A percentile compares a stretch with the other conserved stretches of the same genome.
Evolutionary conservation across 1,140 invertebrate genomes (phyloP).

Genomic region (Bombus vancouverensis): DNA sequence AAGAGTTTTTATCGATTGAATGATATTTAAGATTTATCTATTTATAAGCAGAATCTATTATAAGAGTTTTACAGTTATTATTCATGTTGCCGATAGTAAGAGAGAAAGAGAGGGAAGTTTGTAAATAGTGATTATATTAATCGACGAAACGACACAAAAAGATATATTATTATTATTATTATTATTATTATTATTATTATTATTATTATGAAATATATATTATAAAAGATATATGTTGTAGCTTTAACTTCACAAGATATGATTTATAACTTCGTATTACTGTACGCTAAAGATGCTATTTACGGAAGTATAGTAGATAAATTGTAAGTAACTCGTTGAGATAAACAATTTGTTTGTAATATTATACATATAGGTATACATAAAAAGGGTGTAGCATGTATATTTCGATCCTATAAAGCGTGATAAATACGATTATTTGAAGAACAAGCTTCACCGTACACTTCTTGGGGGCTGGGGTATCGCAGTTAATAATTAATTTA

Average conservation of each 20-base stretch:
- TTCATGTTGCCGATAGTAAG: conserved; percentile 41
- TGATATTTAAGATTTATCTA: conserved; percentile 56
- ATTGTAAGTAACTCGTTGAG: conserved; percentile 3
- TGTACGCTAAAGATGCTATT: conserved; percentile 8
- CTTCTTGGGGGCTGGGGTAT: conserved; percentile 9
- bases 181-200: neutral
- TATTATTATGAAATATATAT: conserved; percentile 29
- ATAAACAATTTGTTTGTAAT: conserved; percentile 17
- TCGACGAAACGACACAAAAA: conserved; percentile 27
- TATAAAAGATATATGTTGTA: conserved; percentile 35
- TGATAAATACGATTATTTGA: conserved; percentile 25
- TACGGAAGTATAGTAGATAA: conserved; percentile 8
- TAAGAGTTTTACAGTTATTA: conserved; percentile 52
- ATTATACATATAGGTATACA: neutral
- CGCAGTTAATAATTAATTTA: conserved; percentile 28
- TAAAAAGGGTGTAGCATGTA: neutral
- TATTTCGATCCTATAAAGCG: conserved; percentile 29
- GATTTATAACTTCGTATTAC: conserved; percentile 14
- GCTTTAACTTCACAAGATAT: conserved; percentile 34
- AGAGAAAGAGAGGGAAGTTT: conserved; percentile 34
- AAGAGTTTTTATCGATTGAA: conserved; percentile 57
- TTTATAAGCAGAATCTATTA: conserved; percentile 54
- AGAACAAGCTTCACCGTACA: conserved; percentile 11
- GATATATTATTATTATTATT: conserved; percentile 32
- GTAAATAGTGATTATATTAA: conserved; percentile 58